Percentiles rank a stretch among this genome's conserved stretches.
phyloP scores from a whole-genome alignment of 1,140 invertebrate species.

The Halyomorpha halys region DNA sequence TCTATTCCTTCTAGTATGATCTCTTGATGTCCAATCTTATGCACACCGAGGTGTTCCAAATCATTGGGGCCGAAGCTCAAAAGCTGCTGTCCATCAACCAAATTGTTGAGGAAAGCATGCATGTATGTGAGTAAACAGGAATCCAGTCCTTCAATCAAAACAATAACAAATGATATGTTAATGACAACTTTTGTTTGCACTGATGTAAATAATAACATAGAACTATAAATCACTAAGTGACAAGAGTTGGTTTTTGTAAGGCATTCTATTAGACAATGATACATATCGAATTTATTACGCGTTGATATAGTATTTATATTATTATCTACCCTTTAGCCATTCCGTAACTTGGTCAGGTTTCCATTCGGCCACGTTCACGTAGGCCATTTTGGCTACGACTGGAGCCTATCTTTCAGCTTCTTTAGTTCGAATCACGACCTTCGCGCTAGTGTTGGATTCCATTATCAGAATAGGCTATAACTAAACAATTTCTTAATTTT shows the following conservation, averaged over 20 bases:
- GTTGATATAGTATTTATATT: neutral
- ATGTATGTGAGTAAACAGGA: slow-evolving; percentile 69
- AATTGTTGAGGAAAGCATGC: slow-evolving; percentile 66
- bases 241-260: too few species aligned
- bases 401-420: too few species aligned
- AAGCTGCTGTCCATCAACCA: slow-evolving; percentile 70
- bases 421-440: too few species aligned
- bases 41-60: slow-evolving; percentile 71
- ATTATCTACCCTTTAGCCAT: slow-evolving; percentile 66
- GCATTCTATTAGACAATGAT: neutral
- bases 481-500: too few species aligned
- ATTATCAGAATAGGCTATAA: too few species aligned
- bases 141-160: slow-evolving; percentile 55
- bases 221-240: too few species aligned
- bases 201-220: too few species aligned
- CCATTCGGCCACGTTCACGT: slow-evolving; percentile 85
- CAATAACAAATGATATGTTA: neutral
- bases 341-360: slow-evolving; percentile 85
- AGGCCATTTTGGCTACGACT: slow-evolving; percentile 48
- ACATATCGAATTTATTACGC: slow-evolving; percentile 7
- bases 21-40: slow-evolving; percentile 84
- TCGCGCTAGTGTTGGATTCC: too few species aligned
- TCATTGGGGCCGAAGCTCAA: slow-evolving; percentile 74
- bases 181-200: too few species aligned
- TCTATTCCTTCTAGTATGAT: slow-evolving; percentile 83